phyloP scores from a whole-genome alignment of 2,797 vertebrate species.

The Sebastiscus tertius region DNA sequence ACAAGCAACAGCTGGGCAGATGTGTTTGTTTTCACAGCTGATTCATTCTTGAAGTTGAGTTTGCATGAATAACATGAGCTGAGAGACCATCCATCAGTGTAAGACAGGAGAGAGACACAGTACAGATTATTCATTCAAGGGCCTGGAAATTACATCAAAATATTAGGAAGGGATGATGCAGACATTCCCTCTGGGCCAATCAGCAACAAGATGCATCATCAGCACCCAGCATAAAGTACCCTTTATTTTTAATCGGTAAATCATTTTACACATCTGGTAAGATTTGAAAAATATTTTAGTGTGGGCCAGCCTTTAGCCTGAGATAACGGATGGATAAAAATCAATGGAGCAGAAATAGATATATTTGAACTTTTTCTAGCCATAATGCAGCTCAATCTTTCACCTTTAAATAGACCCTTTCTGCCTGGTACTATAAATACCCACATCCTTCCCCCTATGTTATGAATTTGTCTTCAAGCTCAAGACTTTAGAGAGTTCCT shows the following conservation, averaged over 20 bases:
- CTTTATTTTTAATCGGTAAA: too few relatives aligned
- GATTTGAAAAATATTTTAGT: too few relatives aligned
- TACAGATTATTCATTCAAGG: constrained; percentile 21
- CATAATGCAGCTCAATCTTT: not conserved
- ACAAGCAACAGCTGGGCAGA: constrained; percentile 52
- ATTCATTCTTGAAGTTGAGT: constrained; percentile 18
- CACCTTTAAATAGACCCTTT: not conserved
- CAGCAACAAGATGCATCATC: not conserved
- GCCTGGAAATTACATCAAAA: constrained; percentile 26
- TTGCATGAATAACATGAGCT: constrained; percentile 16
- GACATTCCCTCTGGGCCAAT: not conserved
- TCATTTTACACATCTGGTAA: too few relatives aligned
- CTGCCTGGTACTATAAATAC: not conserved
- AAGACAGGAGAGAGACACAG: not conserved
- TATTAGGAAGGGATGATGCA: constrained; percentile 9
- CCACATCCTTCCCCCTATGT: not conserved
- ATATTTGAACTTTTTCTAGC: not conserved
- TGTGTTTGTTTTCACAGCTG: constrained; percentile 44
- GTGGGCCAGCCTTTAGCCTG: too few relatives aligned
- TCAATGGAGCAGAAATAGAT: not conserved
- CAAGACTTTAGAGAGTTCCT: not conserved
- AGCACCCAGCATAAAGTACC: too few relatives aligned
- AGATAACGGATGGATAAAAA: not conserved
- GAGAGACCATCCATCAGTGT: constrained; percentile 3
- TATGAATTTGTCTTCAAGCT: not conserved